Percentiles rank a stretch among this genome's conserved stretches.
Evolutionary conservation across 2,888 invertebrate genomes (phyloP).

Genomic region (Apodemia zela): DNA sequence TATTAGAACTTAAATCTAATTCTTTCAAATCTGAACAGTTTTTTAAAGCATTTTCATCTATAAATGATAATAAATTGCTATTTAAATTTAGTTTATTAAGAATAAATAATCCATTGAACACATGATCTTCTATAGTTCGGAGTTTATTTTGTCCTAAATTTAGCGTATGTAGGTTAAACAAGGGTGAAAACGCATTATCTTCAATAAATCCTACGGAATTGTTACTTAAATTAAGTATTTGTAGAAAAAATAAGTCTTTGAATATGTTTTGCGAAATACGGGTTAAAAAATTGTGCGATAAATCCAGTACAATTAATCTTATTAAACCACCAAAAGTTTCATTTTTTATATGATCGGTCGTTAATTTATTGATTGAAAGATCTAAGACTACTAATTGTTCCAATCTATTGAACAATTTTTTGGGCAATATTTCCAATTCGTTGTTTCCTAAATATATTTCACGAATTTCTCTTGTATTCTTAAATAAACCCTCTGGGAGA

Average conservation of each 20-base stretch:
- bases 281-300: slow-evolving; percentile 90
- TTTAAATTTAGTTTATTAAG: slow-evolving; percentile 91
- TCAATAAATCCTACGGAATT: slow-evolving; percentile 92
- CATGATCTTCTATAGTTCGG: slow-evolving; percentile 87
- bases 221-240: slow-evolving; percentile 91
- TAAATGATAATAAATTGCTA: slow-evolving; percentile 88
- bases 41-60: slow-evolving; percentile 89
- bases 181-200: slow-evolving; percentile 91
- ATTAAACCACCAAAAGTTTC: slow-evolving; percentile 93
- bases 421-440: slow-evolving; percentile 90
- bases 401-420: slow-evolving; percentile 90
- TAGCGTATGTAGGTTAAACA: slow-evolving; percentile 93
- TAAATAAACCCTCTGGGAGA: slow-evolving; percentile 90
- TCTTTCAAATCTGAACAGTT: slow-evolving; percentile 94
- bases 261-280: slow-evolving; percentile 90
- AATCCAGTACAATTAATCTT: slow-evolving; percentile 90
- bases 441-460: slow-evolving; percentile 94
- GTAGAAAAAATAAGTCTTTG: slow-evolving; percentile 92
- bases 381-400: slow-evolving; percentile 93
- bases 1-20: slow-evolving; percentile 93
- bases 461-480: slow-evolving; percentile 88
- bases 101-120: slow-evolving; percentile 91
- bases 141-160: slow-evolving; percentile 93
- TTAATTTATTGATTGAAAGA: slow-evolving; percentile 91
- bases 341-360: slow-evolving; percentile 91